phyloP scores from a whole-genome alignment of 2,888 invertebrate species.

The Taenaris catops region DNA sequence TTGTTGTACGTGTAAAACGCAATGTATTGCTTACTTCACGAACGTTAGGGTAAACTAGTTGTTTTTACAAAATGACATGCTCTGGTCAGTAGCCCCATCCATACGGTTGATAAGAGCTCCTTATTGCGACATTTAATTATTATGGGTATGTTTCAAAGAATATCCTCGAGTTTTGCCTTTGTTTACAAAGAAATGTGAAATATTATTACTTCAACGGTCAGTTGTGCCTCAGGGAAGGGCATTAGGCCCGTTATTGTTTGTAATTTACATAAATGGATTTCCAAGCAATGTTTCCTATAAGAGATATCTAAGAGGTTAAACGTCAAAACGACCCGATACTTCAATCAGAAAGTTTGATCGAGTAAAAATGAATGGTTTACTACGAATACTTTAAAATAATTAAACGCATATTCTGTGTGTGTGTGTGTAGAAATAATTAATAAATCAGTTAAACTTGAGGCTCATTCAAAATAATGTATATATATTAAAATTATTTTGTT shows the following conservation, averaged over 20 bases:
- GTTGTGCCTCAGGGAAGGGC: background rate
- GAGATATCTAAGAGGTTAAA: too few species aligned
- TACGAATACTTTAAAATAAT: too few species aligned
- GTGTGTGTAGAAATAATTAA: too few species aligned
- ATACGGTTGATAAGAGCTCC: slow-evolving; percentile 48
- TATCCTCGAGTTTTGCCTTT: slow-evolving; percentile 27
- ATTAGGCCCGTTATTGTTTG: background rate
- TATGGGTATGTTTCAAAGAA: slow-evolving; percentile 59
- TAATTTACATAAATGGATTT: too few species aligned
- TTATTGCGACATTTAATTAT: slow-evolving; percentile 66
- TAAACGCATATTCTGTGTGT: too few species aligned
- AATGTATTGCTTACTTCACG: slow-evolving; percentile 15
- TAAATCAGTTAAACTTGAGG: too few species aligned
- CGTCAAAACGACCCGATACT: too few species aligned
- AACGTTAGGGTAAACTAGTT: slow-evolving; percentile 3
- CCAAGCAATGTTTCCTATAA: too few species aligned
- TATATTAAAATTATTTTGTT: too few species aligned
- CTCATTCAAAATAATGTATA: too few species aligned
- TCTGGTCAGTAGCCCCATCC: slow-evolving; percentile 49
- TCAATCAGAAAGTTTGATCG: too few species aligned
- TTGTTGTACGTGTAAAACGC: background rate
- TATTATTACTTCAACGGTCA: background rate
- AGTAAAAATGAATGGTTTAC: too few species aligned
- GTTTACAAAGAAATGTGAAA: slow-evolving; percentile 9
- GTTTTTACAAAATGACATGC: slow-evolving; percentile 33